A percentile compares a stretch with the other conserved stretches of the same genome.
These are phyloP conservation scores for Ailuropoda melanoleuca DNA, from an alignment of 2,113 vertebrate genomes.

Conservation along the genomic window DNA sequence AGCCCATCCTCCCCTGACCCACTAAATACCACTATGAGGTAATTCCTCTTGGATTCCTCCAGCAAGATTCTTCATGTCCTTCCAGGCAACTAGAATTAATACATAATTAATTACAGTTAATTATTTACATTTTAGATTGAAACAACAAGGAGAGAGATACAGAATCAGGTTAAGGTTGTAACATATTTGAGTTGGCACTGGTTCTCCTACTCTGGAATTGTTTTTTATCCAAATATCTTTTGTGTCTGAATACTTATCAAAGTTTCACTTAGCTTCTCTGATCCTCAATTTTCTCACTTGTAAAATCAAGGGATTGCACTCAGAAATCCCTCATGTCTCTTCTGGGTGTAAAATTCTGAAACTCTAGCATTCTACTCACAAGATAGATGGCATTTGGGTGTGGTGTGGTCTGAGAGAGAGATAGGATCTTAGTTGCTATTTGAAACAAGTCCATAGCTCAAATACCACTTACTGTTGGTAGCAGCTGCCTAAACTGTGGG, in stretches of 20 bases:
- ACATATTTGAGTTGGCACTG: not conserved
- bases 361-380: not conserved
- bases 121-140: not conserved
- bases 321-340: not conserved
- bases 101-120: not conserved
- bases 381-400: not conserved
- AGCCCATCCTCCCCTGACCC: not conserved
- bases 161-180: not conserved
- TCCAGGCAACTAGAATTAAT: not conserved
- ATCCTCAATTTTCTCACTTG: not conserved
- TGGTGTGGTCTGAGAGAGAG: not conserved
- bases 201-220: not conserved
- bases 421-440: not conserved
- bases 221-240: not conserved
- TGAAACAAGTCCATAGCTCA: slow-evolving; percentile 21
- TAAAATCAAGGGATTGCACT: not conserved
- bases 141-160: not conserved
- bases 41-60: not conserved
- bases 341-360: not conserved
- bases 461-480: not conserved
- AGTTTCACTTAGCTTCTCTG: not conserved
- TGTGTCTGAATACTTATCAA: not conserved
- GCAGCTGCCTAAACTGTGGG: not conserved
- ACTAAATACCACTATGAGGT: not conserved
- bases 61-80: not conserved